Percentiles rank a stretch among this genome's conserved stretches.
Conservation (phyloP, 2,113 vertebrate genomes). For the Corvus cornix region DNA sequence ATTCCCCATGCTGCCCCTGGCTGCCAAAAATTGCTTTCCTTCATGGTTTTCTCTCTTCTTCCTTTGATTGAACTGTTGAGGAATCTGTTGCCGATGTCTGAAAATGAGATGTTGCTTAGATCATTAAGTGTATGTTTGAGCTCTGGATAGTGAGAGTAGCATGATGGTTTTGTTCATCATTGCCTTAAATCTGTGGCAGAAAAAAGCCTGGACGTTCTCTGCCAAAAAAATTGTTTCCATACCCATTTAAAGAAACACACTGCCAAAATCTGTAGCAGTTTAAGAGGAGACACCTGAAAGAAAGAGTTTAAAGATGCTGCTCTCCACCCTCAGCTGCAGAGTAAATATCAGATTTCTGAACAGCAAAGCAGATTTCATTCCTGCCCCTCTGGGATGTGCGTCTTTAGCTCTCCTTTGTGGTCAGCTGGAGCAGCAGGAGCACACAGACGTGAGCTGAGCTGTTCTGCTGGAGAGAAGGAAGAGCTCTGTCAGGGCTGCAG, state of each 20-base stretch:
- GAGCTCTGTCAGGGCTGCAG: background rate
- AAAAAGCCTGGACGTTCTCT: background rate
- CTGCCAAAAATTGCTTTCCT: conserved; percentile 34
- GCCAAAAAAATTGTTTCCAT: conserved; percentile 9
- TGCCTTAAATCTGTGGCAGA: background rate
- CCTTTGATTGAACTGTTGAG: background rate
- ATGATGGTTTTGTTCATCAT: background rate
- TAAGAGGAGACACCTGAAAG: conserved; percentile 10
- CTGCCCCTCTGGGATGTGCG: background rate
- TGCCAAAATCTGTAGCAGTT: conserved; percentile 9
- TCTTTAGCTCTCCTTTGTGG: background rate
- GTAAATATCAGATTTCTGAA: background rate
- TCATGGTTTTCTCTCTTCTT: background rate
- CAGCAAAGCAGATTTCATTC: background rate
- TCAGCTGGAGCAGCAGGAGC: background rate
- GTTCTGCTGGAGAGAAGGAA: background rate
- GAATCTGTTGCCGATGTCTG: background rate
- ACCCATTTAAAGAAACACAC: background rate
- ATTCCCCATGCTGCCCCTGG: conserved; percentile 30
- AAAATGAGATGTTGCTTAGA: background rate
- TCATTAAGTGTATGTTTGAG: background rate
- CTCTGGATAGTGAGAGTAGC: background rate
- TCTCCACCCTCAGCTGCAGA: background rate
- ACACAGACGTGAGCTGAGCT: background rate
- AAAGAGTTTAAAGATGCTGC: background rate